Conservation (phyloP, 2,113 vertebrate genomes). For the Thryonomys swinderianus region DNA sequence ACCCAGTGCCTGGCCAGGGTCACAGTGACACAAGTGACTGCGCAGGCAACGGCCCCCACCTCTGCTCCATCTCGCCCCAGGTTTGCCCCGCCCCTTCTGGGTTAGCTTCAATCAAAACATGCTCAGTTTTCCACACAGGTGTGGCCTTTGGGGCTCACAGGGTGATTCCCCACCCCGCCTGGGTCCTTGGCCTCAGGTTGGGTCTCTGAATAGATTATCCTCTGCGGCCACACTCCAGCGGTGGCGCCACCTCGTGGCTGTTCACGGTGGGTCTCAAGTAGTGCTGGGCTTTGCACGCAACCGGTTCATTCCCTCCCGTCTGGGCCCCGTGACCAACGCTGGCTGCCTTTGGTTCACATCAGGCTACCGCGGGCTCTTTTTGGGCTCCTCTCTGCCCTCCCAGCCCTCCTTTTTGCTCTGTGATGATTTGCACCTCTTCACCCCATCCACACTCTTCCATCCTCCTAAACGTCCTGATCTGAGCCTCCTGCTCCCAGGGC, state of each 20-base stretch:
- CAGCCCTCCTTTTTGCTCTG: too few species aligned
- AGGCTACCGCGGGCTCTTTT: not conserved
- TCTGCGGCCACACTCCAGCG: not conserved
- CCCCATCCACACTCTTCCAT: not conserved
- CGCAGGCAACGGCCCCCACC: too few species aligned
- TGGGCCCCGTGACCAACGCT: not conserved
- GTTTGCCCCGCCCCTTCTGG: not conserved
- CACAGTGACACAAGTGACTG: not conserved
- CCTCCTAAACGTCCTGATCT: not conserved
- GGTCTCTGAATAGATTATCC: not conserved
- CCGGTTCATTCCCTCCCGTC: not conserved
- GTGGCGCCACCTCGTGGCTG: not conserved
- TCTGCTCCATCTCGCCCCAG: not conserved
- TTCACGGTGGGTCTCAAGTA: not conserved
- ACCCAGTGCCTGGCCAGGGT: not conserved
- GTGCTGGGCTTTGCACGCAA: not conserved
- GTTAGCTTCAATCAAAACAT: not conserved
- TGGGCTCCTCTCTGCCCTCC: not conserved
- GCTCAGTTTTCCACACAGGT: not conserved
- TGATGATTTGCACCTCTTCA: not conserved
- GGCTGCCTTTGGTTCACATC: not conserved
- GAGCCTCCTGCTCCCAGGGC: not conserved
- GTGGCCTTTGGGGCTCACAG: not conserved
- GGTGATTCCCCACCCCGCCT: not conserved
- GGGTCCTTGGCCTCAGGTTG: not conserved